phyloP scores from a whole-genome alignment of 2,113 vertebrate genomes.

The Thymallus thymallus region DNA sequence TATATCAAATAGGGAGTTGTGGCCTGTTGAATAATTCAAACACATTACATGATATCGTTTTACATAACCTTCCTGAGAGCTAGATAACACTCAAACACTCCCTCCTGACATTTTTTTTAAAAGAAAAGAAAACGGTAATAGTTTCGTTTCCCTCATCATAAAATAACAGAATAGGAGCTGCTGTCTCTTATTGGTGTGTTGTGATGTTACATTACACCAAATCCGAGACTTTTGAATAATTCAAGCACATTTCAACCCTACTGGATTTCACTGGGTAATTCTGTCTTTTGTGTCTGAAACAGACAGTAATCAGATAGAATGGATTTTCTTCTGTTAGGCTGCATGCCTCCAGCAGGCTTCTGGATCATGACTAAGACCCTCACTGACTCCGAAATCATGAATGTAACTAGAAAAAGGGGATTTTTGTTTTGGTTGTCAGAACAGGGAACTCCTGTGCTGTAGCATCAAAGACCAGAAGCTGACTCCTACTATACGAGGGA shows the following conservation, averaged over 20 bases:
- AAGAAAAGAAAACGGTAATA: slow-evolving; percentile 7
- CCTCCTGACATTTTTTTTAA: slow-evolving; percentile 14
- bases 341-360: slow-evolving; percentile 23
- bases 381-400: slow-evolving; percentile 33
- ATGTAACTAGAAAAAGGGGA: slow-evolving; percentile 32
- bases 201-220: slow-evolving; percentile 25
- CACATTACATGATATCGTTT: slow-evolving; percentile 24
- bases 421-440: slow-evolving; percentile 10
- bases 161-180: slow-evolving; percentile 15
- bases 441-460: slow-evolving; percentile 8
- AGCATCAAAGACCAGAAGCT: slow-evolving; percentile 19
- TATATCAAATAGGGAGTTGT: slow-evolving; percentile 15
- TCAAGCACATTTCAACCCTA: slow-evolving; percentile 39
- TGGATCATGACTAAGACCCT: slow-evolving; percentile 32
- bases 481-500: not conserved
- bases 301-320: slow-evolving; percentile 44
- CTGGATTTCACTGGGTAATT: slow-evolving; percentile 48
- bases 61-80: slow-evolving; percentile 25
- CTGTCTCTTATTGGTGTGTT: not conserved
- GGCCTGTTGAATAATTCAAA: slow-evolving; percentile 46
- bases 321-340: slow-evolving; percentile 17
- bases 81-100: not conserved
- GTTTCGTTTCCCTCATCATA: slow-evolving; percentile 9
- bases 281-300: slow-evolving; percentile 42
- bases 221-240: slow-evolving; percentile 48